Evolutionary conservation across 2,113 vertebrate genomes (phyloP).

Genomic region (Dicaeum eximium): DNA sequence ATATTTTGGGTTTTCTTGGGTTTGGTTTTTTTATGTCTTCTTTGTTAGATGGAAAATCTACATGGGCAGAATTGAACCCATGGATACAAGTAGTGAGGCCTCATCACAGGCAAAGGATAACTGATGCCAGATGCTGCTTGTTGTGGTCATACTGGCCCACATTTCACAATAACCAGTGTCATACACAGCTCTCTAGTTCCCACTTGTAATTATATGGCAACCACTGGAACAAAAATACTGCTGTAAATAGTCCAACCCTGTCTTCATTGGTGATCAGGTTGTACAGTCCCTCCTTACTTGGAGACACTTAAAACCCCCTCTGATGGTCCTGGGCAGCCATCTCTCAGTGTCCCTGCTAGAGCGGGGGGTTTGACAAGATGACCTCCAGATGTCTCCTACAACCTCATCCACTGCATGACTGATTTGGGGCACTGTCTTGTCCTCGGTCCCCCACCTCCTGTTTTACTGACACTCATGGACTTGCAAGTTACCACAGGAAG

Average conservation of each 20-base stretch:
- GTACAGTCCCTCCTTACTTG: not conserved
- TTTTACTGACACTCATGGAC: not conserved
- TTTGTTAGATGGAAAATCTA: not conserved
- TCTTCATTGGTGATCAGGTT: not conserved
- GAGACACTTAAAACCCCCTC: not conserved
- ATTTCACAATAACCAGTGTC: not conserved
- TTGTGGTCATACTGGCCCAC: rapidly evolving
- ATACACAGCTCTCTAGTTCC: not conserved
- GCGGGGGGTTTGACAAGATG: not conserved
- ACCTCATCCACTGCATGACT: not conserved
- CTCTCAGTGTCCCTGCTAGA: not conserved
- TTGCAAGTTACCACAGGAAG: not conserved
- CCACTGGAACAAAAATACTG: not conserved
- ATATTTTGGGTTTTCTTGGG: not conserved
- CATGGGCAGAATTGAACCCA: not conserved
- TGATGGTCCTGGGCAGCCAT: not conserved
- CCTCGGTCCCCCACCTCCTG: not conserved
- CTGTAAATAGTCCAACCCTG: not conserved
- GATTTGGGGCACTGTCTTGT: not conserved
- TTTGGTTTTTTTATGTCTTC: not conserved
- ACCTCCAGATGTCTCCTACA: not conserved
- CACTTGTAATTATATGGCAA: not conserved
- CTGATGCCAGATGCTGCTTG: not conserved
- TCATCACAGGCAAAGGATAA: not conserved
- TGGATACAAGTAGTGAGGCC: not conserved